These are phyloP conservation scores for Macrosiphum euphorbiae DNA, from an alignment of 2,888 invertebrate species.

Conservation along the genomic window DNA sequence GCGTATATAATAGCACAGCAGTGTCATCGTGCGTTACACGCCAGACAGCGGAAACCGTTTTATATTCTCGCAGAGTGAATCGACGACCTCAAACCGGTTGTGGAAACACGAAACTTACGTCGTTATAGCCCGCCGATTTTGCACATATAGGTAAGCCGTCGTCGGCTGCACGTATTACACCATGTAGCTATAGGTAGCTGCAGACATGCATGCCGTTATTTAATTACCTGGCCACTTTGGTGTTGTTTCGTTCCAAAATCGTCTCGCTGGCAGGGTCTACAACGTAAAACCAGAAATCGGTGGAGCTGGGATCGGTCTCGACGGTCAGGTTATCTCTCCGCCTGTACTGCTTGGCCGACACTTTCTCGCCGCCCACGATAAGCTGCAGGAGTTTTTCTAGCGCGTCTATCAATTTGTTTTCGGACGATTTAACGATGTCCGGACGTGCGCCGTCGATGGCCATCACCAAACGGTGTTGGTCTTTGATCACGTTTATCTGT, in stretches of 20 bases:
- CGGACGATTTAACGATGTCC: conserved; percentile 76
- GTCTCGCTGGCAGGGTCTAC: conserved; percentile 83
- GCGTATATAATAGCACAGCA: background rate
- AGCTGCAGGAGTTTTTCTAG: conserved; percentile 82
- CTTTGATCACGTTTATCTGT: conserved; percentile 83
- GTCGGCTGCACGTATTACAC: no score
- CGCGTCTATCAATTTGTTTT: conserved; percentile 74
- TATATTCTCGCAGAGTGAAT: background rate
- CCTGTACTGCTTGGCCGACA: conserved; percentile 82
- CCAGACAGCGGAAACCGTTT: conserved; percentile 12
- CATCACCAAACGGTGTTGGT: conserved; percentile 82
- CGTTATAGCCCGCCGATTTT: background rate
- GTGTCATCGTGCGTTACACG: background rate
- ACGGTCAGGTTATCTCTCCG: conserved; percentile 81
- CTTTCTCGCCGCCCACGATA: conserved; percentile 84
- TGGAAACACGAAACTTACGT: background rate
- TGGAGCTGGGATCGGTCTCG: conserved; percentile 79
- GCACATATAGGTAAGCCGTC: background rate
- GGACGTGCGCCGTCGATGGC: conserved; percentile 83
- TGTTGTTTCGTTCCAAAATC: conserved; percentile 81
- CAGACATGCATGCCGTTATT: conserved; percentile 14
- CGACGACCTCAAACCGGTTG: conserved; percentile 6
- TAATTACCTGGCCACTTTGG: conserved; percentile 77
- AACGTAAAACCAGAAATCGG: conserved; percentile 90
- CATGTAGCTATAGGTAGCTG: background rate